phyloP scores from a whole-genome alignment of 2,888 invertebrate species.

The Ornithoptera alexandrae region DNA sequence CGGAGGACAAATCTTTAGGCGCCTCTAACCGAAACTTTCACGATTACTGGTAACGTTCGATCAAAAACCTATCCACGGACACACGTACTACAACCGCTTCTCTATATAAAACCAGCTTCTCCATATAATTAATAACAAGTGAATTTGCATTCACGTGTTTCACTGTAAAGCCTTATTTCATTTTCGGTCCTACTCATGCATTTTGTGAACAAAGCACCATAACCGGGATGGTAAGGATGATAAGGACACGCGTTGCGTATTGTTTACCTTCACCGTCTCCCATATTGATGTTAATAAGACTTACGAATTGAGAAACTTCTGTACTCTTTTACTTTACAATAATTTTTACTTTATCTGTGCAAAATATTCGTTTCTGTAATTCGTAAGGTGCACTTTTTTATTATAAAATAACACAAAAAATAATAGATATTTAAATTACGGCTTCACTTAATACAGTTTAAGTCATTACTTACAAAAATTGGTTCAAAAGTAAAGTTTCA shows the following conservation, averaged over 20 bases:
- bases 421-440: too few species aligned
- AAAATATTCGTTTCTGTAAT: slow-evolving; percentile 58
- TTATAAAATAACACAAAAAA: neutral
- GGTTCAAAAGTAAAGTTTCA: too few species aligned
- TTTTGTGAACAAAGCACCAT: slow-evolving; percentile 67
- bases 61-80: slow-evolving; percentile 29
- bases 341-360: slow-evolving; percentile 25
- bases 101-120: slow-evolving; percentile 11
- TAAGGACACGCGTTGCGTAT: slow-evolving; percentile 70
- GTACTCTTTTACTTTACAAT: neutral
- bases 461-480: too few species aligned
- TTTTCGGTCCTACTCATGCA: slow-evolving; percentile 61
- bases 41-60: slow-evolving; percentile 30
- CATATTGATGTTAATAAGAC: slow-evolving; percentile 44
- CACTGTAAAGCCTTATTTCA: slow-evolving; percentile 49
- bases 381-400: slow-evolving; percentile 51
- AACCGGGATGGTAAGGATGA: slow-evolving; percentile 54
- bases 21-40: slow-evolving; percentile 12
- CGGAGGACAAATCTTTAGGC: slow-evolving; percentile 64
- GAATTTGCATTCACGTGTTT: slow-evolving; percentile 28
- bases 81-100: slow-evolving; percentile 23
- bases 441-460: too few species aligned
- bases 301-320: slow-evolving; percentile 58
- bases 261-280: slow-evolving; percentile 47
- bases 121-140: slow-evolving; percentile 8